Conservation (phyloP, 1,140 invertebrate species). For the Papilio polyxenes region DNA sequence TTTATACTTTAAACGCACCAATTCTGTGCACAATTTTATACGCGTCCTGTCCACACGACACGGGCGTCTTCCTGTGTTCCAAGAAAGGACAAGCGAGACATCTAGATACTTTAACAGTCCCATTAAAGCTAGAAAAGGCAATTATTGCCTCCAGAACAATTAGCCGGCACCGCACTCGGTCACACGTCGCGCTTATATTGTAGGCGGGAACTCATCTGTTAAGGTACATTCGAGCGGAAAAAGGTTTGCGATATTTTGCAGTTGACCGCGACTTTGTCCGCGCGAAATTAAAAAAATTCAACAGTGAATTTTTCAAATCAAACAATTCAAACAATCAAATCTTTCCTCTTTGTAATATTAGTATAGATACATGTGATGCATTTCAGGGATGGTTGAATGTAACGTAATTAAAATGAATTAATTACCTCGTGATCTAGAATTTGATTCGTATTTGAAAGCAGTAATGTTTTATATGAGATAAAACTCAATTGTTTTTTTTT, state of each 20-base stretch:
- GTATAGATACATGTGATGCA: no score
- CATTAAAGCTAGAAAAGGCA: conserved; percentile 59
- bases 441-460: no score
- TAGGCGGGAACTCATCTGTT: conserved; percentile 27
- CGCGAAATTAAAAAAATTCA: no score
- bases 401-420: no score
- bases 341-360: no score
- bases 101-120: conserved; percentile 50
- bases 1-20: conserved; percentile 13
- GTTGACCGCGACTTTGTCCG: no score
- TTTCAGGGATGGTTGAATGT: no score
- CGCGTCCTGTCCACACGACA: conserved; percentile 3
- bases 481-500: no score
- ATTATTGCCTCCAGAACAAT: conserved; percentile 61
- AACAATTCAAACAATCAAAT: no score
- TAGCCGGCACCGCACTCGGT: conserved; percentile 45
- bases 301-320: no score
- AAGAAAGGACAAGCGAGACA: conserved; percentile 36
- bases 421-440: no score
- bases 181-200: conserved; percentile 38
- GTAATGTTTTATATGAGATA: no score
- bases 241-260: background rate
- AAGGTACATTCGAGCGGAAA: conserved; percentile 9
- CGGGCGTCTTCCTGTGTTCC: conserved; percentile 28
- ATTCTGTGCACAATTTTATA: conserved; percentile 20